Base-by-base conservation (phyloP, 2,888 invertebrate species). In the Cabera pusaria region DNA sequence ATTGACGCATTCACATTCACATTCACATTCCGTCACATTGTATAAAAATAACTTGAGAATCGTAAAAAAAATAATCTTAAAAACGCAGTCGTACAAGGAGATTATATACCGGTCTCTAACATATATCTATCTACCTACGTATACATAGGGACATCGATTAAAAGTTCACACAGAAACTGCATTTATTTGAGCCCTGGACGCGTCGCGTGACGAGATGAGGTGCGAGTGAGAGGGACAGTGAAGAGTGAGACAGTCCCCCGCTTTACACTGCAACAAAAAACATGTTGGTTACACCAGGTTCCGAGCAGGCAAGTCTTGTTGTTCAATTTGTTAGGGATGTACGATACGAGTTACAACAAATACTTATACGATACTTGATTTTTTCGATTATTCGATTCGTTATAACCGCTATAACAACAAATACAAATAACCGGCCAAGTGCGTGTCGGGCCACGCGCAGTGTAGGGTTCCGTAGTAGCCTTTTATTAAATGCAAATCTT, bases 151-250 rank as follows among this genome's bases (percentile, higher is more conserved):
- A 78, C 73, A 79, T 75, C 68, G 68, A 81, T 79, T 80, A 78
- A 76, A 71, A 75, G 82, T 74, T 81, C 82, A 80, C 79, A 80
- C 78, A 77, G 71, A 80, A 85, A 82, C 82, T 81, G 82, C 81
- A 66, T 71, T 46, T 24, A 40, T 50, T 85, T 83, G 86, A 83
- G 85, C 84, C 83, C 76, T 72, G 56, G 66, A 72, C 69, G 70
- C 75, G 61, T 66, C 68, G 64, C 67, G 34, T 70, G 71, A 79
- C 44, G 35, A 37, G 9, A 42, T 48, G 33, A 24, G 50, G 49
- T 52, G 40, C 28, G 37, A 8, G 3, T 7, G 7, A n/a, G n/a
- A n/a, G n/a, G n/a, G n/a, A n/a, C 14, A 4, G 14, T 4, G 14
- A 14, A 14, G 14, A 14, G 4, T 21, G 29, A 44, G 43, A 48